A percentile compares a stretch with the other conserved stretches of the same genome.
These are phyloP conservation scores for Chunga burmeisteri DNA, from an alignment of 2,113 vertebrate species.

Conservation along the genomic window DNA sequence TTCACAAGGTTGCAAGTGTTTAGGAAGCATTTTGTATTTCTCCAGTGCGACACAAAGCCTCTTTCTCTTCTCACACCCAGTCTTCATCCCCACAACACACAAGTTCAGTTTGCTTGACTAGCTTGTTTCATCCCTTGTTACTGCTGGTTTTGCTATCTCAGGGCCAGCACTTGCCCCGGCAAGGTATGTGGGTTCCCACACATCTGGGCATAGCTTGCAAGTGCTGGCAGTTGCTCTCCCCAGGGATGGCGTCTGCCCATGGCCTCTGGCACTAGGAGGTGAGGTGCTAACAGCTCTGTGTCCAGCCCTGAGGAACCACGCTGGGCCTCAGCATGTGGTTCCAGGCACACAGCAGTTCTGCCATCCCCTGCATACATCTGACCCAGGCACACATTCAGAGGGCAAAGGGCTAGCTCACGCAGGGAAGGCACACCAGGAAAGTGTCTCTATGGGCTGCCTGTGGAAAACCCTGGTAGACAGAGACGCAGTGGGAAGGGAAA, in stretches of 20 bases:
- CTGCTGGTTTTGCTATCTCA: background rate
- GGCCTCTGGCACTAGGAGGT: background rate
- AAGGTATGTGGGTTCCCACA: background rate
- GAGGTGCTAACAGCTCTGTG: background rate
- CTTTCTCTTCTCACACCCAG: background rate
- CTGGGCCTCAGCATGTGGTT: background rate
- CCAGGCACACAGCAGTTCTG: background rate
- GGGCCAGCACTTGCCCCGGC: background rate
- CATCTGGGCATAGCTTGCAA: background rate
- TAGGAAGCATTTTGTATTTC: background rate
- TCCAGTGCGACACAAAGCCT: background rate
- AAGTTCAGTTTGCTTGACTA: background rate
- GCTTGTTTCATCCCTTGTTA: background rate
- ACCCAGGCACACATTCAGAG: background rate
- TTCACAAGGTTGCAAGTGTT: background rate
- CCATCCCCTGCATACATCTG: background rate
- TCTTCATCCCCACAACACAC: fast-evolving
- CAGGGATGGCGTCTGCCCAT: background rate
- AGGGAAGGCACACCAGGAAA: background rate
- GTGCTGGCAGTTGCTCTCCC: background rate
- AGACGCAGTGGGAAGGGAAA: background rate
- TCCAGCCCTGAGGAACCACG: background rate
- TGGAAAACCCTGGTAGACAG: background rate
- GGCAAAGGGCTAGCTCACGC: background rate
- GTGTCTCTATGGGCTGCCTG: background rate